Evolutionary conservation across 2,888 invertebrate genomes (phyloP).

Genomic region (Xestia sexstrigata): DNA sequence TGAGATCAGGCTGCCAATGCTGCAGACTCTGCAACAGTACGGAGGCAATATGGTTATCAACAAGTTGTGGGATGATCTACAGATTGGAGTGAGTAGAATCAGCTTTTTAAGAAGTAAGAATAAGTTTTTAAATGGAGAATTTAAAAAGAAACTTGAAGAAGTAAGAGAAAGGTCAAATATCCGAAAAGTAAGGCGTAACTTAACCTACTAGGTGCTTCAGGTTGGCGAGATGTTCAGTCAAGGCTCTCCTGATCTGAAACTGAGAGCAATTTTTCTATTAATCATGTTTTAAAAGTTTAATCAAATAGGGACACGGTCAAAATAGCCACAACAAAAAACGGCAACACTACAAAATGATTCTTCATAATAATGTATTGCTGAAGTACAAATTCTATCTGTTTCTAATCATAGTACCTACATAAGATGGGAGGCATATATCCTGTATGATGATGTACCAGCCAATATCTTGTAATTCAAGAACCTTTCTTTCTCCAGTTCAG

Average conservation of each 20-base stretch:
- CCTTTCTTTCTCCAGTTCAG: slow-evolving; percentile 86
- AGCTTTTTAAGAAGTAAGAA: not conserved
- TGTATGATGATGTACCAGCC: not conserved
- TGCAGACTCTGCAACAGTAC: slow-evolving; percentile 75
- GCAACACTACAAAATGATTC: not conserved
- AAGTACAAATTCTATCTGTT: not conserved
- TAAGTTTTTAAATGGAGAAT: not conserved
- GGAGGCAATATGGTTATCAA: slow-evolving; percentile 73
- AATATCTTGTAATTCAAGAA: not conserved
- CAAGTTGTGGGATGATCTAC: slow-evolving; percentile 83
- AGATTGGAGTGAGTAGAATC: slow-evolving; percentile 77
- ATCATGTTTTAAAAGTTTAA: not conserved
- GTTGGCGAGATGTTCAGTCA: not conserved
- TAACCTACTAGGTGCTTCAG: not conserved
- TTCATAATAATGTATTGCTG: not conserved
- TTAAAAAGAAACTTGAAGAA: not conserved
- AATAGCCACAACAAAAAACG: not conserved
- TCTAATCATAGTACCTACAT: not conserved
- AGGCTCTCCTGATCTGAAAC: slow-evolving; percentile 10
- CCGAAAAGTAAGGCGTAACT: not conserved
- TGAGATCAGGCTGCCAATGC: slow-evolving; percentile 80
- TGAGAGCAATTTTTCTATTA: slow-evolving; percentile 21
- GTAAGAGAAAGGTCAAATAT: not conserved
- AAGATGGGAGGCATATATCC: not conserved
- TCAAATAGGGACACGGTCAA: not conserved